Conservation (phyloP, 35 echinoderm and acorn worm species). For the Diadema setosum region DNA sequence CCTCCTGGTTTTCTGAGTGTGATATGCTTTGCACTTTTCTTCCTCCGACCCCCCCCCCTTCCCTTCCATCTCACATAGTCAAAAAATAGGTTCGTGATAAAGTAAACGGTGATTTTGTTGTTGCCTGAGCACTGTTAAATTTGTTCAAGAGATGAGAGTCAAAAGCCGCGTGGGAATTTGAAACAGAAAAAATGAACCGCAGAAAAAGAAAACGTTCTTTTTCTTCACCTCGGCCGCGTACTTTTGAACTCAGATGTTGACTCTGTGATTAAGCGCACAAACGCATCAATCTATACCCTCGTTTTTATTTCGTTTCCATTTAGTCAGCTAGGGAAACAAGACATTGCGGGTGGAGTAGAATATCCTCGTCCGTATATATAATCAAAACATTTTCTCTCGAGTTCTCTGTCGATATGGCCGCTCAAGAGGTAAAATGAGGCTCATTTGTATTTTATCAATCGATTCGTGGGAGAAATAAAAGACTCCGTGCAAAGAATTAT, state of each 20-base stretch:
- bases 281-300: constrained; percentile 1
- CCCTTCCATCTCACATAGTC: background rate
- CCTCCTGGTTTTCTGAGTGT: background rate
- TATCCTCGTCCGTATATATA: background rate
- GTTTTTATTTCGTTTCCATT: constrained; percentile 18
- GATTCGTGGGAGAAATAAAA: background rate
- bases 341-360: background rate
- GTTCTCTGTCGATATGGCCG: background rate
- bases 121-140: constrained; percentile 24
- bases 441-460: constrained; percentile 29
- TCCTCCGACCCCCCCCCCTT: background rate
- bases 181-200: too few relatives aligned
- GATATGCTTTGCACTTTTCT: constrained; percentile 15
- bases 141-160: constrained; percentile 2
- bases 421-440: background rate
- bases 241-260: constrained; percentile 13
- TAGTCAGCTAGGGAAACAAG: constrained; percentile 14
- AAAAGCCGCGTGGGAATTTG: constrained; percentile 5
- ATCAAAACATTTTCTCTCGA: constrained; percentile 15
- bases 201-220: too few relatives aligned
- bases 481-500: too few relatives aligned
- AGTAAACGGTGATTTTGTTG: constrained; percentile 30
- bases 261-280: constrained; percentile 15
- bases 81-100: constrained; percentile 9
- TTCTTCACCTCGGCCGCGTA: background rate